These are phyloP conservation scores for Chrysaora quinquecirrha DNA, from an alignment of 30 jellyfish, hydroid and myxozoan genomes.

Conservation along the genomic window DNA sequence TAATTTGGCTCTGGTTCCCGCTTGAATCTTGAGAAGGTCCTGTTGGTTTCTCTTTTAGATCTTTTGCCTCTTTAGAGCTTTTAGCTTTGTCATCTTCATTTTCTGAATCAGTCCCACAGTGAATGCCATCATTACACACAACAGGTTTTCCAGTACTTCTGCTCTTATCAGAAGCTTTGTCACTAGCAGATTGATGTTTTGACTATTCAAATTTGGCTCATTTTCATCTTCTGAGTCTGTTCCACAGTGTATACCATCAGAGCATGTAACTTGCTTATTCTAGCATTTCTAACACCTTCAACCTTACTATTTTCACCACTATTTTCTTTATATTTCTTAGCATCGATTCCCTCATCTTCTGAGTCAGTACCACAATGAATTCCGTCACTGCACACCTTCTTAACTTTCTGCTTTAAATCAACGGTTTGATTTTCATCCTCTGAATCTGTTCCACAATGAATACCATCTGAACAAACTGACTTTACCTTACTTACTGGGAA, in stretches of 20 bases:
- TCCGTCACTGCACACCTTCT: constrained; percentile 30
- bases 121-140: constrained; percentile 69
- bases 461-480: constrained; percentile 47
- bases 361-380: constrained; percentile 78
- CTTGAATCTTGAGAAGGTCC: not conserved
- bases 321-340: not conserved
- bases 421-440: not conserved
- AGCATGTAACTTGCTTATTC: constrained; percentile 3
- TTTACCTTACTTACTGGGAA: too few relatives aligned
- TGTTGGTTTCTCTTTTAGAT: too few relatives aligned
- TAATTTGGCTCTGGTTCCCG: not conserved
- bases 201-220: not conserved
- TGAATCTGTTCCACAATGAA: constrained; percentile 38
- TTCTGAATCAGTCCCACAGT: constrained; percentile 78
- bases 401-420: constrained; percentile 9
- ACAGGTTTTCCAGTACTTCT: too few relatives aligned
- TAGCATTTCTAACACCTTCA: not conserved
- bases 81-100: constrained; percentile 31
- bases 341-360: constrained; percentile 25
- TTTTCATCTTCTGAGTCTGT: constrained; percentile 78
- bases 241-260: constrained; percentile 83
- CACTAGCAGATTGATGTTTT: too few relatives aligned
- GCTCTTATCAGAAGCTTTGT: too few relatives aligned
- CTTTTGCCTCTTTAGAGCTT: not conserved
- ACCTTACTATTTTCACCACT: not conserved